Percentiles rank a stretch among this genome's conserved stretches.
Evolutionary conservation across 2,113 vertebrate species (phyloP).

Genomic region (Callithrix jacchus): DNA sequence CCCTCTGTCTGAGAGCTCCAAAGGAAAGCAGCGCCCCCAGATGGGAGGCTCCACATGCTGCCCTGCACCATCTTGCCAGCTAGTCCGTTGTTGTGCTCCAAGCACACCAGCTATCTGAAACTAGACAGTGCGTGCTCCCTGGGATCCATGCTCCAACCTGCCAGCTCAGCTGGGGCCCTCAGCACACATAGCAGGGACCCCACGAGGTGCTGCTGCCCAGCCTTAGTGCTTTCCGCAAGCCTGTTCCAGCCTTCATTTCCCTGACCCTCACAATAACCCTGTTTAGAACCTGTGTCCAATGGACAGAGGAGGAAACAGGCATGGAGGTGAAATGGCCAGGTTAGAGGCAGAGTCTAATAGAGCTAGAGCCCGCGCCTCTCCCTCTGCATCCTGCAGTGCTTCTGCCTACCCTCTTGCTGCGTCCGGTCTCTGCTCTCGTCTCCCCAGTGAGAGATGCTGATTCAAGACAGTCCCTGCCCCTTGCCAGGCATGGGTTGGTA

Average conservation of each 20-base stretch:
- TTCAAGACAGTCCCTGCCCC: not conserved
- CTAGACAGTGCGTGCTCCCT: not conserved
- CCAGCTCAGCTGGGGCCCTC: not conserved
- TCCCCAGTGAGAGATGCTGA: not conserved
- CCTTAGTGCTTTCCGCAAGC: not conserved
- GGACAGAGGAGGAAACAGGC: not conserved
- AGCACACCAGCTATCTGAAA: not conserved
- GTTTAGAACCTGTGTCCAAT: not conserved
- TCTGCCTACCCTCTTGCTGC: not conserved
- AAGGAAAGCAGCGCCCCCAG: not conserved
- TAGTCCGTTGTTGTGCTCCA: fast-evolving
- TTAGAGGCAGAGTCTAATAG: not conserved
- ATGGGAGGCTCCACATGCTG: not conserved
- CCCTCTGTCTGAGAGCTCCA: not conserved
- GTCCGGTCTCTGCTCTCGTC: not conserved
- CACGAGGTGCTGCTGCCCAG: not conserved
- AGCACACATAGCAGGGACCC: fast-evolving
- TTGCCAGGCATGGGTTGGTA: not conserved
- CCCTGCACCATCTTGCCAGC: fast-evolving
- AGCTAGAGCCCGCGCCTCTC: not conserved
- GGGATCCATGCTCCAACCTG: fast-evolving
- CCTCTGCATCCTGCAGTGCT: not conserved
- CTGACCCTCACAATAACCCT: not conserved
- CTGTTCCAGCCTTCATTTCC: not conserved
- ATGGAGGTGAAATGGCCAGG: not conserved